phyloP scores from a whole-genome alignment of 2,888 invertebrate genomes.

The Yponomeuta malinellus region DNA sequence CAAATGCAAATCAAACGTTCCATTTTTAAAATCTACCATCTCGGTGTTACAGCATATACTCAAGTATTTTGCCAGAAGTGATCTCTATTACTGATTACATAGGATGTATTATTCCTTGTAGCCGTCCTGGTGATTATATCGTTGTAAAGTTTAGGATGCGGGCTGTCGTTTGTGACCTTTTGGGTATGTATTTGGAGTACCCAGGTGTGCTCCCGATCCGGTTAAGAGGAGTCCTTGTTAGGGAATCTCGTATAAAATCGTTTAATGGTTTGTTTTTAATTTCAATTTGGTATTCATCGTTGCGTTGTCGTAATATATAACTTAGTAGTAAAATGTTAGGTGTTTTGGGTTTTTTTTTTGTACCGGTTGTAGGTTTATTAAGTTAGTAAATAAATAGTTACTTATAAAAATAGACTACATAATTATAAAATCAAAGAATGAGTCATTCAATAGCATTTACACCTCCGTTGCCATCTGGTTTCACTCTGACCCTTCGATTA shows the following conservation, averaged over 20 bases:
- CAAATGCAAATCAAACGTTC: conserved; percentile 77
- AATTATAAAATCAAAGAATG: conserved; percentile 4
- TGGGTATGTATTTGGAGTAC: conserved; percentile 69
- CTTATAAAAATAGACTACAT: background rate
- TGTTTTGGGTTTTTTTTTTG: conserved; percentile 36
- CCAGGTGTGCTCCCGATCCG: conserved; percentile 76
- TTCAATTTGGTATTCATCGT: conserved; percentile 62
- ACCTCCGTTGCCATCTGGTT: conserved; percentile 20
- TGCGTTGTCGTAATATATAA: conserved; percentile 55
- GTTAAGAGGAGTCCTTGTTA: conserved; percentile 74
- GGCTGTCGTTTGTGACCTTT: conserved; percentile 70
- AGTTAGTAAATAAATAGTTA: no score
- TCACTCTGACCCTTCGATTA: conserved; percentile 28
- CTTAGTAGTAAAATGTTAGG: conserved; percentile 42
- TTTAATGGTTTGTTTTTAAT: conserved; percentile 76
- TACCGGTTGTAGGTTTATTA: background rate
- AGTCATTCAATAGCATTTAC: background rate
- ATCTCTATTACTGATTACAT: background rate
- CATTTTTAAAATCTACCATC: conserved; percentile 76
- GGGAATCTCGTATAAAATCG: conserved; percentile 71
- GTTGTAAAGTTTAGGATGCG: background rate
- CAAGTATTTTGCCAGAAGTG: conserved; percentile 35
- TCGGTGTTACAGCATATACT: conserved; percentile 69
- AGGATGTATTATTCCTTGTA: background rate
- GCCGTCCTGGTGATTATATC: background rate